Evolutionary conservation across 2,797 vertebrate genomes (phyloP), one percentile per base, ranked within the genome.

Genomic region (Adelosebastes latens): DNA sequence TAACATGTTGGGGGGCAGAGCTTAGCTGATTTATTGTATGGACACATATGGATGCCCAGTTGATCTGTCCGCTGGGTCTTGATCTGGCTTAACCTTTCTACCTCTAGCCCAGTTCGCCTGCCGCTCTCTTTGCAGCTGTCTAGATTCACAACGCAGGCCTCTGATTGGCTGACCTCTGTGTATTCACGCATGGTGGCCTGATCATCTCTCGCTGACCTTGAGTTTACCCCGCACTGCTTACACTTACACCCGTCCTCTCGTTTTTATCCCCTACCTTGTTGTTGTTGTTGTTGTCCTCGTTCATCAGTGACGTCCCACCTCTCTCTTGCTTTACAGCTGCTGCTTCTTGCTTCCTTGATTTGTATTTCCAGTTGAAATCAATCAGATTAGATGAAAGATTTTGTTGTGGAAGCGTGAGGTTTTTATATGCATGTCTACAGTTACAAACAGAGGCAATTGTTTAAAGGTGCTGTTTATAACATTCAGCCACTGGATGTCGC

Each of bases 1-100:
- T 31, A 20, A 18, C 31, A 16, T 42, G 39, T 36, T 8, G 65
- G 27, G 27, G 16, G 53, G 22, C 10, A 2, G 13, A 72, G 79
- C 69, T 86, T 52, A 86, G 64, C 75, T 83, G 61, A 10, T 71
- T 66, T 80, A 65, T 86, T 61, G 77, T 72, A 69, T 66, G 36
- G 72, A 64, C 81, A 67, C 90, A 83, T 78, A 89, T 78, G 77
- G 86, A 90, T 79, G 12, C 52, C 46, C n/a, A 11, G 83, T 80
- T 83, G 81, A 89, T 88, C 82, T 85, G 74, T 80, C 66, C 55
- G 13, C 16, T 60, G 69, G 80, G 80, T 81, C 76, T 79, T 87
- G 68, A 90, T 87, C 89, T 87, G 89, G 89, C 88, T 93, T 90
- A 91, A 89, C 91, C 90, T 88, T 84, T 88, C 73, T 87, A 90